Base-by-base conservation (phyloP, 2,797 vertebrate species). In the Cynodonichthys magdalenae region DNA sequence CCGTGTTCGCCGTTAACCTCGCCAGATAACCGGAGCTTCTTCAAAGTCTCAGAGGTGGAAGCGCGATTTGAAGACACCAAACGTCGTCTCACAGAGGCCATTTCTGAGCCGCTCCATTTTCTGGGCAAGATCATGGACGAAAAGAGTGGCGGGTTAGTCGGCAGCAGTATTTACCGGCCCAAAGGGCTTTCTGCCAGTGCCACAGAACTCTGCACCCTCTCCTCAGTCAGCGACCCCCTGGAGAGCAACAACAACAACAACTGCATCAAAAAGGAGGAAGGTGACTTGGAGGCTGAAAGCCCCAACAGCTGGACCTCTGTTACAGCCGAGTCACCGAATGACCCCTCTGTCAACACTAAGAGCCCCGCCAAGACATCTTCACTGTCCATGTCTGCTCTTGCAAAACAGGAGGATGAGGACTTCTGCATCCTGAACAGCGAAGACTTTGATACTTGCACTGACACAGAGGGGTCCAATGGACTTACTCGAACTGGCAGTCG, bases 101-200 rank as follows among this genome's bases (percentile, higher is more conserved):
- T 99, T 68, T 95, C 94, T 0, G 98, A 99, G 68, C 98, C 97
- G 51, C 92, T 99, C 51, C 97, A 98, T 83, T 90, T 98, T 65
- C 93, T 99, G 53, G 99, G 95, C 80, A 99, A 99, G 85, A 97
- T 99, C 36, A 99, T 99, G 53, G 96, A 97, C 18, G 98, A 99
- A 42, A 98, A 98, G 89, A 89, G 94, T 20, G 74, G 91, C 83
- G 91, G 93, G 83, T 88, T 76, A 3, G 65, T 59, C 3, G 57
- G 84, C 5, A 71, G 86, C 29, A 67, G 85, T 52, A 64, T 92
- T 78, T 95, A 95, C 87, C 91, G 96, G 70, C 94, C 96, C 74
- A 98, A 97, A 90, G 91, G 86, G 75, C 94, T 97, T 79, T 97
- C 98, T 69, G 93, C 94, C 84, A 98, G 96, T 87, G 95, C 95